These are phyloP conservation scores for Chelmon rostratus DNA, from an alignment of 2,797 vertebrate species.

Conservation along the genomic window DNA sequence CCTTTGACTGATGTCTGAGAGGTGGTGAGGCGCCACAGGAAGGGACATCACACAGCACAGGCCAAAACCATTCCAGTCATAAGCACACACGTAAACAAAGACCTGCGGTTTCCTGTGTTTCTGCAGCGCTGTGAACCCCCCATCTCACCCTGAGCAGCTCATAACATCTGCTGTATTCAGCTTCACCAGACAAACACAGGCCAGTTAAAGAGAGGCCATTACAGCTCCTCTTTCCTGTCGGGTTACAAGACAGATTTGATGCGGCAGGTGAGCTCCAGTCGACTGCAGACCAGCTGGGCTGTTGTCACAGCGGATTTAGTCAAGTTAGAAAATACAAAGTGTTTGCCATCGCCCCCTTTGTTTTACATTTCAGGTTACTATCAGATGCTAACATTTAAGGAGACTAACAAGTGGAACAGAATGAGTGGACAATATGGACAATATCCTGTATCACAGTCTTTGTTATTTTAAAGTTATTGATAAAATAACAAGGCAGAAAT, in stretches of 20 bases:
- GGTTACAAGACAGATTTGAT: slow-evolving; percentile 14
- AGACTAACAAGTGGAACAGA: neutral
- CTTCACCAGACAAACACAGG: slow-evolving; percentile 33
- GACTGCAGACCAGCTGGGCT: slow-evolving; percentile 8
- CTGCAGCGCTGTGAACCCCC: slow-evolving; percentile 35
- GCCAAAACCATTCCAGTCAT: slow-evolving; percentile 29
- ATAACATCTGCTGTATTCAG: slow-evolving; percentile 16
- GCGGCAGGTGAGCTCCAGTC: neutral
- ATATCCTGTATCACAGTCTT: too few species aligned
- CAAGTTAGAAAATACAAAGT: slow-evolving; percentile 1
- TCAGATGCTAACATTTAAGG: neutral
- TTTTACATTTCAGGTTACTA: neutral
- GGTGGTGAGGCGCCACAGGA: slow-evolving; percentile 43
- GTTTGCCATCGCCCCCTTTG: neutral
- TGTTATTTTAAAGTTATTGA: too few species aligned
- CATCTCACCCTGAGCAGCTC: neutral
- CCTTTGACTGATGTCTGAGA: slow-evolving; percentile 28
- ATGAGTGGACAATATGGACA: neutral
- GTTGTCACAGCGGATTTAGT: slow-evolving; percentile 16
- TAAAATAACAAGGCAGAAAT: too few species aligned
- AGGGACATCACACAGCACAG: slow-evolving; percentile 60
- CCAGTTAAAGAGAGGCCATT: slow-evolving; percentile 10
- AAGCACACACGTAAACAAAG: slow-evolving; percentile 47
- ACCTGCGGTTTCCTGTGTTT: slow-evolving; percentile 79
- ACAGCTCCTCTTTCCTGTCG: slow-evolving; percentile 22